These are phyloP conservation scores for Mycetomoellerius zeteki DNA, from an alignment of 1,140 invertebrate species.

Conservation along the genomic window DNA sequence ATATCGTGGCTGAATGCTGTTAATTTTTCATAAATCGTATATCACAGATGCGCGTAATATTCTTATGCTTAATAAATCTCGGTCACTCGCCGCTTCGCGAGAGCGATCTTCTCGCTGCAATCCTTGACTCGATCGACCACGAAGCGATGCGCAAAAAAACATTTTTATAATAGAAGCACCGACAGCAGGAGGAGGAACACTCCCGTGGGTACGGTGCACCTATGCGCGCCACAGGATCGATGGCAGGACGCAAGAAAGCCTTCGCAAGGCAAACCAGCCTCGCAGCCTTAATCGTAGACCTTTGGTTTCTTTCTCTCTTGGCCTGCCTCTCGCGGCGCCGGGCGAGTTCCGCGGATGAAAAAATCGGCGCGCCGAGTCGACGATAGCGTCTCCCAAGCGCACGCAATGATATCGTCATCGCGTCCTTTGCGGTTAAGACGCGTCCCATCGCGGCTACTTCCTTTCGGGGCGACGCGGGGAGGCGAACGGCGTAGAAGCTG, in stretches of 20 bases:
- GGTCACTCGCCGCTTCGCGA: neutral
- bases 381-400: constrained; percentile 69
- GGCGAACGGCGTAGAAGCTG: neutral
- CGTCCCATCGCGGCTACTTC: constrained; percentile 73
- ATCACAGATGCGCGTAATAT: neutral
- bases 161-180: constrained; percentile 10
- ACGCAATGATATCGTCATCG: constrained; percentile 73
- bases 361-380: constrained; percentile 75
- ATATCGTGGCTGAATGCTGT: too few relatives aligned
- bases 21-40: neutral
- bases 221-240: constrained; percentile 54
- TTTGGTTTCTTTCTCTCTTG: constrained; percentile 25
- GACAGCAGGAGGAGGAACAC: constrained; percentile 5
- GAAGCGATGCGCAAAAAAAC: constrained; percentile 3
- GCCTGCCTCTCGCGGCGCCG: constrained; percentile 24
- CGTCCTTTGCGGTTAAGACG: constrained; percentile 45
- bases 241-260: constrained; percentile 78
- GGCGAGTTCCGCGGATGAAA: constrained; percentile 43
- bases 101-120: neutral
- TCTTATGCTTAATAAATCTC: constrained; percentile 25
- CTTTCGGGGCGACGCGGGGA: neutral
- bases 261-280: constrained; percentile 83
- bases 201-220: constrained; percentile 32
- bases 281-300: constrained; percentile 57
- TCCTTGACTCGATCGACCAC: constrained; percentile 18